A percentile compares a stretch with the other conserved stretches of the same genome.
Evolutionary conservation across 2,797 vertebrate genomes (phyloP).

Genomic region (Lithobates pipiens): DNA sequence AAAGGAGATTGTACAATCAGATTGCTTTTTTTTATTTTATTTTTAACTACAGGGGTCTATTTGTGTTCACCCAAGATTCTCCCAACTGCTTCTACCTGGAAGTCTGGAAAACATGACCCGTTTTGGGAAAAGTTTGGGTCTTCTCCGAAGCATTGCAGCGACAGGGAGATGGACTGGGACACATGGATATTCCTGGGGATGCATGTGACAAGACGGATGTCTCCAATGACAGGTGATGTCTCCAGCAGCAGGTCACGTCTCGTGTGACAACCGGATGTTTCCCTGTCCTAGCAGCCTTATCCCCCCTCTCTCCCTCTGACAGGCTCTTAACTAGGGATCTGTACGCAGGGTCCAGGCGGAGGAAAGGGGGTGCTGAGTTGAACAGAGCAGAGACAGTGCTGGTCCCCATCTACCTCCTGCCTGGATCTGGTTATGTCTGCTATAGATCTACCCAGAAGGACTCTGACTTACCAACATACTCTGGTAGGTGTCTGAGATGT

Average conservation of each 20-base stretch:
- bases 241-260: slow-evolving; percentile 53
- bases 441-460: slow-evolving; percentile 86
- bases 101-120: too few relatives aligned
- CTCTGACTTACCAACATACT: slow-evolving; percentile 88
- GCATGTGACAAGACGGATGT: slow-evolving; percentile 56
- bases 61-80: too few relatives aligned
- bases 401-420: slow-evolving; percentile 25
- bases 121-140: background rate
- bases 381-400: slow-evolving; percentile 13
- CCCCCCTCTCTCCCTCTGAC: slow-evolving; percentile 1
- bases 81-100: too few relatives aligned
- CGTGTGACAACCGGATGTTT: slow-evolving; percentile 58
- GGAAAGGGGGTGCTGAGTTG: slow-evolving; percentile 14
- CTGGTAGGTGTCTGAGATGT: slow-evolving; percentile 78
- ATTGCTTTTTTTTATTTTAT: too few relatives aligned
- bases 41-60: too few relatives aligned
- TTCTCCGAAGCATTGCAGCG: too few relatives aligned
- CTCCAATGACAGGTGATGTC: slow-evolving; percentile 58
- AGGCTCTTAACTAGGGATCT: slow-evolving; percentile 22
- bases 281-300: slow-evolving; percentile 32
- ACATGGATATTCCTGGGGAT: slow-evolving; percentile 46
- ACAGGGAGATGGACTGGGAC: background rate
- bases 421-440: slow-evolving; percentile 20
- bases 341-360: background rate
- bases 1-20: too few relatives aligned